Evolutionary conservation across 2,888 invertebrate genomes (phyloP), one percentile per base, ranked within the genome.

Genomic region (Nymphalis c-album): DNA sequence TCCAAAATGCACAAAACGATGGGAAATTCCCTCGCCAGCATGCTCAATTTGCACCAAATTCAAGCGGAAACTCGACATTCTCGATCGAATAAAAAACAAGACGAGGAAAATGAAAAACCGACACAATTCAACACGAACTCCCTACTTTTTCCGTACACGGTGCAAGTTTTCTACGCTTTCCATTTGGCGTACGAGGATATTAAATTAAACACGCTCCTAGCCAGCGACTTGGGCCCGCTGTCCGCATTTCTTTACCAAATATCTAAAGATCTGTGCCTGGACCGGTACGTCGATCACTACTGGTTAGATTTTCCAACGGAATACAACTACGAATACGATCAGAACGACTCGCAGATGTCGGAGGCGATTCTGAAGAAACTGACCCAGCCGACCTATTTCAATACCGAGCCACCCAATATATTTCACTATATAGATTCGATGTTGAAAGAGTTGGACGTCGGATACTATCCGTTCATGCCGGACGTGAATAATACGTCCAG

Each of bases 181-280:
- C 98, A 98, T 89, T 90, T 98, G 45, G 93, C 98, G 0, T 98
- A 98, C 79, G 98, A 98, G 93, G 98, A 98, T 80, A 91, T 97
- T 6, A 98, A 98, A 82, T 84, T 98, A 66, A 96, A 97, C 78
- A 93, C 94, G 0, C 88, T 96, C 0, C 87, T 96, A 74, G 93
- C 94, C 59, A 94, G 94, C 66, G 95, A 96, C 75, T 83, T 97
- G 70, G 93, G 94, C 64, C 92, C 95, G 0, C 80, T 98, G 51
- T 96, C 95, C 0, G 80, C 89, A 73, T 94, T 98, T 67, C 85
- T 98, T 47, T 94, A 95, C 79, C 96, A 96, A 80, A 82, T 98
- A 53, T 93, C 97, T 0, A 93, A 93, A 53, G 97, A 98, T 87
- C 93, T 98, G 77, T 93, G 94, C 66, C 89, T 97, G 65, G 90